phyloP scores from a whole-genome alignment of 2,888 invertebrate species.

The Chirona hameri region DNA sequence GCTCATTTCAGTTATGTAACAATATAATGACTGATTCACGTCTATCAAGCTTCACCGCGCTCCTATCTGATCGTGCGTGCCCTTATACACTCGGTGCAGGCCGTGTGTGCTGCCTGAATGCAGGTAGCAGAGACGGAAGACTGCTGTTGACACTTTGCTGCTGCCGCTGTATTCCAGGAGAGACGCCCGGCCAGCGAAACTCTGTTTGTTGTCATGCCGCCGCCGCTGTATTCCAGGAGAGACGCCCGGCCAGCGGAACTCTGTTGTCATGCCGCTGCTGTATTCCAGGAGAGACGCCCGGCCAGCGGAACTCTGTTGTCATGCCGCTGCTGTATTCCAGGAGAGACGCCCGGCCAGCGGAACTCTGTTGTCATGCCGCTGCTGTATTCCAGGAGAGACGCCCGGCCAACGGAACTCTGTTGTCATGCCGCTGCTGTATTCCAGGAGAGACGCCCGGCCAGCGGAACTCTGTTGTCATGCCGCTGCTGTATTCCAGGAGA shows the following conservation, averaged over 20 bases:
- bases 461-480: background rate
- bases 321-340: background rate
- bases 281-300: background rate
- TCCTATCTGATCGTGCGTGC: no score
- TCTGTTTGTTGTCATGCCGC: no score
- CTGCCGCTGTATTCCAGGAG: background rate
- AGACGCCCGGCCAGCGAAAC: background rate
- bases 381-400: background rate
- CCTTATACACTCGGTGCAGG: no score
- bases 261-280: background rate
- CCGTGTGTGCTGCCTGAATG: no score
- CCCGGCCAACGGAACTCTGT: background rate
- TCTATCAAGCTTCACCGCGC: no score
- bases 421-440: background rate
- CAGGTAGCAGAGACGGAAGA: no score
- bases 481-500: background rate
- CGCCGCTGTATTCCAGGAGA: background rate
- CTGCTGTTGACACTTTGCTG: no score
- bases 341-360: background rate
- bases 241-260: background rate
- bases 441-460: background rate
- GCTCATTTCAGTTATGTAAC: no score
- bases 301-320: background rate
- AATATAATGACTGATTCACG: no score
- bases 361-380: background rate